Conservation (phyloP, 1,140 invertebrate genomes). For the Tachypleus tridentatus region DNA sequence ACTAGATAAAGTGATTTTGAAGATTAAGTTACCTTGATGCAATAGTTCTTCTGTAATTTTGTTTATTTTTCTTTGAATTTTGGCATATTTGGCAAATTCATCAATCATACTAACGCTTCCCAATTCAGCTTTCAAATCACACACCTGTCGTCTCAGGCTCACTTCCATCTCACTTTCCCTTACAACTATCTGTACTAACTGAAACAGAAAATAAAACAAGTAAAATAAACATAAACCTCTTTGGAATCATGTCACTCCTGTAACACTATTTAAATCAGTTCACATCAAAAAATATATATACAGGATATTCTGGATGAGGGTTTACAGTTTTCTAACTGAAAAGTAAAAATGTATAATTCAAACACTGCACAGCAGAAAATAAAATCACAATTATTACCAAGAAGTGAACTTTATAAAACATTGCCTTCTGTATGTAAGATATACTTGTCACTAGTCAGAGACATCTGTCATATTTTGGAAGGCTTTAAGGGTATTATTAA, state of each 20-base stretch:
- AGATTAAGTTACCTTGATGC: constrained; percentile 29
- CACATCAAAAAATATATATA: background rate
- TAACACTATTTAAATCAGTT: background rate
- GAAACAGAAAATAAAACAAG: background rate
- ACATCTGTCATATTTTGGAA: too few species aligned
- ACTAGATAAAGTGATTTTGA: too few species aligned
- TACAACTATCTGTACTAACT: constrained; percentile 23
- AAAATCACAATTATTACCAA: too few species aligned
- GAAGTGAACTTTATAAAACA: too few species aligned
- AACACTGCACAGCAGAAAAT: too few species aligned
- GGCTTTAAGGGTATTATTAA: too few species aligned
- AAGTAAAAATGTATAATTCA: too few species aligned
- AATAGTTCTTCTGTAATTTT: constrained; percentile 36
- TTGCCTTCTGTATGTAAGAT: too few species aligned
- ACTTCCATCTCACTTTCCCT: constrained; percentile 25
- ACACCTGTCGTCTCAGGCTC: constrained; percentile 29
- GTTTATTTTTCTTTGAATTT: constrained; percentile 40
- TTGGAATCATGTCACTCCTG: background rate
- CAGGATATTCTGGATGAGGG: too few species aligned
- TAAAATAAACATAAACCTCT: constrained; percentile 10
- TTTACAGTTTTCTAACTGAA: too few species aligned
- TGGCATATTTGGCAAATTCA: constrained; percentile 47
- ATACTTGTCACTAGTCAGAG: too few species aligned
- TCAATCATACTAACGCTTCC: constrained; percentile 39
- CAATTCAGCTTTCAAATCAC: constrained; percentile 37